These are phyloP conservation scores for Silurus asotus DNA, from an alignment of 2,113 vertebrate species.

Conservation along the genomic window DNA sequence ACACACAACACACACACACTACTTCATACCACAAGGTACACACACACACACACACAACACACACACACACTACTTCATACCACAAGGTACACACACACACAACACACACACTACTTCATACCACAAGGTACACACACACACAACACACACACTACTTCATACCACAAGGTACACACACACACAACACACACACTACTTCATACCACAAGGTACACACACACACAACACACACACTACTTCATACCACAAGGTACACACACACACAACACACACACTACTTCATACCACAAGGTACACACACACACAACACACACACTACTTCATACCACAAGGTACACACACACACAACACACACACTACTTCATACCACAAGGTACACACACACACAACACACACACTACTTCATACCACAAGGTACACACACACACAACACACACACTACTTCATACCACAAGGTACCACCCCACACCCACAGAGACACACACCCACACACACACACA, in stretches of 20 bases:
- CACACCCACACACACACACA: too few species aligned
- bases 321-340: neutral
- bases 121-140: neutral
- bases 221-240: neutral
- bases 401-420: neutral
- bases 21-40: neutral
- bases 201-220: neutral
- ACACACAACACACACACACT: neutral
- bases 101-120: neutral
- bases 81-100: neutral
- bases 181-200: neutral
- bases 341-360: neutral
- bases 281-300: too few species aligned
- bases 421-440: neutral
- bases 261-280: neutral
- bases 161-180: neutral
- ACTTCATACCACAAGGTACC: neutral
- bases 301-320: neutral
- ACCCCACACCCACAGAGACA: too few species aligned
- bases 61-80: neutral
- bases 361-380: neutral
- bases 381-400: neutral
- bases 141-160: neutral
- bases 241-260: neutral
- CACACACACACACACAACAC: constrained; percentile 1